Evolutionary conservation across 2,888 invertebrate genomes (phyloP), one percentile per base, ranked within the genome.

Genomic region (Hyposoter didymator): DNA sequence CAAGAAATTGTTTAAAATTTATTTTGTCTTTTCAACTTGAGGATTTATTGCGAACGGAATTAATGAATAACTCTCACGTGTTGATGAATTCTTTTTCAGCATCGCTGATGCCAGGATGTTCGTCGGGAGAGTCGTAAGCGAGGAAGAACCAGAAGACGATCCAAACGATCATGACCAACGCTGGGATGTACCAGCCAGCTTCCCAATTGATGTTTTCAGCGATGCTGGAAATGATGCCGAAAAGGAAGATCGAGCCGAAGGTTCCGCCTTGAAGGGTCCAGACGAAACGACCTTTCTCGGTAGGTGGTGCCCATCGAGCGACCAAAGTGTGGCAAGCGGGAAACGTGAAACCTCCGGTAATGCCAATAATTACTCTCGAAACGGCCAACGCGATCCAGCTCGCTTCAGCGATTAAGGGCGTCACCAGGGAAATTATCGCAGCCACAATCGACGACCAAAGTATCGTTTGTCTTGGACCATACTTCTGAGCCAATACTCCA

Each of bases 221-320:
- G 0, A 97, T 94, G 0, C 95, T 93, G 3, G 97, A 97, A 45
- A 96, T 95, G 2, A 96, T 92, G 0, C 96, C 96, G 95, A 96
- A 97, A 0, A 97, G 96, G 1, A 96, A 93, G 1, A 96, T 96
- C 0, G 97, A 97, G 2, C 96, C 97, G 78, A 97, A 94, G 0
- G 96, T 96, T 6, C 97, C 97, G 14, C 97, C 97, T 95, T 97
- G 96, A 89, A 97, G 94, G 0, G 96, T 95, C 89, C 96, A 96
- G 0, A 97, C 94, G 90, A 97, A 97, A 90, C 96, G 96, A 10
- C 96, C 96, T 91, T 96, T 96, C 91, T 97, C 97, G n/a, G 95
- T 95, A 1, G 97, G 96, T 0, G 97, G 97, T 0, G 96, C 95
- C 97, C 97, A 97, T 89, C 95, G 95, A 0, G 97, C 96, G 5